These are phyloP conservation scores for Ariopsis seemanni DNA, from an alignment of 2,113 vertebrate species.

Conservation along the genomic window DNA sequence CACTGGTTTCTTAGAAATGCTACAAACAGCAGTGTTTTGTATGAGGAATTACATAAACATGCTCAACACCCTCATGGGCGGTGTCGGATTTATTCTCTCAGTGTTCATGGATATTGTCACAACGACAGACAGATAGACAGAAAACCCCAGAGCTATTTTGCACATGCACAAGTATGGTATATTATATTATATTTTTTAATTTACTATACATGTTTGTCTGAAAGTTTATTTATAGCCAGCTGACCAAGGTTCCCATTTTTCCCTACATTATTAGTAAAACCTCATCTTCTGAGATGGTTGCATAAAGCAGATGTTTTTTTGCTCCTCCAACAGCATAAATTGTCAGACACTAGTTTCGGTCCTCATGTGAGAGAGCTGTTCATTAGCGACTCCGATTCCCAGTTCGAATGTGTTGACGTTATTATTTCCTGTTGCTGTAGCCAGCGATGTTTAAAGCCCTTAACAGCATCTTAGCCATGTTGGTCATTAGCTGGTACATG, in stretches of 20 bases:
- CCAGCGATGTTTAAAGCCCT: neutral
- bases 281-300: neutral
- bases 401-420: neutral
- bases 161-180: neutral
- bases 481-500: neutral
- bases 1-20: no score
- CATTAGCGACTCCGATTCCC: neutral
- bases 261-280: neutral
- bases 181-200: neutral
- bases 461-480: neutral
- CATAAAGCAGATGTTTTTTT: neutral
- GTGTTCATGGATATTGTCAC: neutral
- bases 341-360: neutral
- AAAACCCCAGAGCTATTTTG: neutral
- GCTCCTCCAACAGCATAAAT: neutral
- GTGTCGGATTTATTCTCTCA: neutral
- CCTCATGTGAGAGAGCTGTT: neutral
- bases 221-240: neutral
- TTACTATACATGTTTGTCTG: neutral
- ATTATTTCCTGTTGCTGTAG: neutral
- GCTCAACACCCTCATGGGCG: neutral
- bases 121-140: neutral
- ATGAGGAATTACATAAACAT: conserved; percentile 7
- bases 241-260: neutral
- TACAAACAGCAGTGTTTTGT: neutral